Percentiles rank a stretch among this genome's conserved stretches.
Conservation (phyloP, 2,888 invertebrate species). For the Machimus rusticus region DNA sequence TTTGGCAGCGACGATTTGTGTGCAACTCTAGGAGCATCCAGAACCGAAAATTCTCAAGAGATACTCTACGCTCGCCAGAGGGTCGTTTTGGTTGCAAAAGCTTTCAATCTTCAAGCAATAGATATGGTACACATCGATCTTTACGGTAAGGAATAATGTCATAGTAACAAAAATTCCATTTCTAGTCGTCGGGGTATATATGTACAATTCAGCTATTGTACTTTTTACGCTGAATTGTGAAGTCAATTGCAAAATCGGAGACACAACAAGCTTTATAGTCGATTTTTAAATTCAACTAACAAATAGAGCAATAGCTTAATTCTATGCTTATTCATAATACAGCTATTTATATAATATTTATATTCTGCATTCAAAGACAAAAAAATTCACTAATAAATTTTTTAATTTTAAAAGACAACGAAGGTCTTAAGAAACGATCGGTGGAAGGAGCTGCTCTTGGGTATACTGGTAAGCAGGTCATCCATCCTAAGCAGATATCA, state of each 20-base stretch:
- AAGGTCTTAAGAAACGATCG: slow-evolving; percentile 63
- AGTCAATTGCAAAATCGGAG: background rate
- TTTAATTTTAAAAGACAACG: slow-evolving; percentile 49
- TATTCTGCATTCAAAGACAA: background rate
- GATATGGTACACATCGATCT: slow-evolving; percentile 74
- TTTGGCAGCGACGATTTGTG: slow-evolving; percentile 77
- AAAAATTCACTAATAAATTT: background rate
- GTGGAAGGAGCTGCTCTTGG: slow-evolving; percentile 70
- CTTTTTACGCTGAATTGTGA: background rate
- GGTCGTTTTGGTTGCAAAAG: slow-evolving; percentile 70
- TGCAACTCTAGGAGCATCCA: slow-evolving; percentile 67
- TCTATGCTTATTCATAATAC: background rate
- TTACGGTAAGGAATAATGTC: slow-evolving; percentile 63
- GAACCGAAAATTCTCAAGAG: slow-evolving; percentile 58
- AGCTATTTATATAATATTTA: background rate
- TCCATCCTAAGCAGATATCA: slow-evolving; percentile 69
- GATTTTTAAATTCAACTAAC: no score
- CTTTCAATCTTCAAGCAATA: slow-evolving; percentile 70
- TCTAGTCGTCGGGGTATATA: background rate
- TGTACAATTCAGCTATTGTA: no score
- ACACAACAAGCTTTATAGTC: no score
- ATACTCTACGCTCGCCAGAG: slow-evolving; percentile 70
- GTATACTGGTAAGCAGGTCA: slow-evolving; percentile 72
- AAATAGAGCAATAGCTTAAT: no score
- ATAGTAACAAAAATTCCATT: background rate